Evolutionary conservation across 2,113 vertebrate species (phyloP), one percentile per base, ranked within the genome.

Genomic region (Siniperca knerii): DNA sequence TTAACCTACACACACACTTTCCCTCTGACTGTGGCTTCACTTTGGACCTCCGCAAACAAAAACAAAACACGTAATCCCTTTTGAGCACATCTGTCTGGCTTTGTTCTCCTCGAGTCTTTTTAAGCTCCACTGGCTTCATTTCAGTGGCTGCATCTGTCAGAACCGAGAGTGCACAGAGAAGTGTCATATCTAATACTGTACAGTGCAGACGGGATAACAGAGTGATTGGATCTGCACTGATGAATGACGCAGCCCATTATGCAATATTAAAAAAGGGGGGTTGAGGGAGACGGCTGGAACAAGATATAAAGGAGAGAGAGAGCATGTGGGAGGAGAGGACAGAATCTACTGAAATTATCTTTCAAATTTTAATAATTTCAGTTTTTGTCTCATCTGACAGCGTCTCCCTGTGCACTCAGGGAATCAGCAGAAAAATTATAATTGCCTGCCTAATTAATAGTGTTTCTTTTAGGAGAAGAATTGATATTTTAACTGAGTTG

Each of bases 171-270:
- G 52, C 77, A 54, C 75, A 29, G 67, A 72, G 72, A 82, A 75
- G 80, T 12, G 77, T 65, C 62, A 48, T 64, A 65, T 80, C 54
- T 65, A 60, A 74, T 75, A 44, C 54, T 21, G 74, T 68, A 67
- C 70, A 21, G 73, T 42, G 71, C 42, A 62, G 87, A 89, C 73
- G 58, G 64, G 52, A 52, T 64, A 84, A 67, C 77, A 33, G 70
- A 83, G 79, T 84, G 93, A 93, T 82, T 79, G 72, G 62, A 90
- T 93, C 73, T 54, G 73, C 74, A 11, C 68, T 87, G 87, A 93
- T 7, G 55, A 91, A 79, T 83, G 87, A 87, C 72, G 82, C 70
- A 72, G 75, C 60, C 75, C 44, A 57, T 91, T 89, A 82, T 82
- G 78, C 68, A 86, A 71, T 60, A 79, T 83, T 73, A 77, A 75